phyloP scores from a whole-genome alignment of 2,797 vertebrate genomes.

The Pogonophryne albipinna region DNA sequence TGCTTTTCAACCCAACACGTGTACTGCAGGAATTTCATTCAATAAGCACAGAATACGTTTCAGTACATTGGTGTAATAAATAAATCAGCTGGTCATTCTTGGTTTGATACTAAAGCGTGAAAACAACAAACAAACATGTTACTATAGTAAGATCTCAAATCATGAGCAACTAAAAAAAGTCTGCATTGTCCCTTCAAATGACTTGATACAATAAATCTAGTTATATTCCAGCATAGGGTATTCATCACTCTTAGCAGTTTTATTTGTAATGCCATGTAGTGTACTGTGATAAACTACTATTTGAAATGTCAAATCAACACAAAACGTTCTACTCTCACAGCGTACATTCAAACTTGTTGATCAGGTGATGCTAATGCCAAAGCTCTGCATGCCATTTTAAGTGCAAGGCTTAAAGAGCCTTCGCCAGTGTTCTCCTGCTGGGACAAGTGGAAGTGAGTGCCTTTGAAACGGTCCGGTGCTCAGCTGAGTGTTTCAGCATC shows the following conservation, averaged over 20 bases:
- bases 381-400: not conserved
- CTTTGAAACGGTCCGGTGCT: not conserved
- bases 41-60: no score
- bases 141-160: no score
- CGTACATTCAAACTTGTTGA: slow-evolving; percentile 1
- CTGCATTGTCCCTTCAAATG: no score
- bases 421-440: not conserved
- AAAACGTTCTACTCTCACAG: not conserved
- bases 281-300: not conserved
- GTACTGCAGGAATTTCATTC: no score
- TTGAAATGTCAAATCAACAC: slow-evolving; percentile 4
- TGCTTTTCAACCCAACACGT: no score
- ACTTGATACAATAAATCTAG: no score
- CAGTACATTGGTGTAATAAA: no score
- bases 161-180: no score
- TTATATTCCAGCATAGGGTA: no score
- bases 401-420: not conserved
- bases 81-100: no score
- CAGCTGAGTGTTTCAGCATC: not conserved
- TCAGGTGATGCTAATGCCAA: not conserved
- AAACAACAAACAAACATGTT: no score
- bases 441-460: not conserved
- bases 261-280: not conserved
- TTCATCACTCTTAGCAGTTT: not conserved
- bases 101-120: no score